Conservation (phyloP, 2,113 vertebrate species). For the Sclerurus mexicanus region DNA sequence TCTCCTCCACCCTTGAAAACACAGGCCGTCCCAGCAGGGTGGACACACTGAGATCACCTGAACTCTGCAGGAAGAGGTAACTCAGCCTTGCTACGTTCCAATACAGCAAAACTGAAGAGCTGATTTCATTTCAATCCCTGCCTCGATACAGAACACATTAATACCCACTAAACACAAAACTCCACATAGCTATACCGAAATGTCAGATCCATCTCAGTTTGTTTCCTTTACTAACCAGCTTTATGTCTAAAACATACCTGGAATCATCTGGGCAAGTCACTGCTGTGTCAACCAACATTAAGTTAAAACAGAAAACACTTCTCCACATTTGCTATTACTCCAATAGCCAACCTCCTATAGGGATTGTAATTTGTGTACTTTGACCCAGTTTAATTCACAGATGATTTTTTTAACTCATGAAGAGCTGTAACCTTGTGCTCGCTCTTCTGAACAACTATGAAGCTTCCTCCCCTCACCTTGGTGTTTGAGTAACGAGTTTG, state of each 20-base stretch:
- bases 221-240: not conserved
- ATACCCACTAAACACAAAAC: not conserved
- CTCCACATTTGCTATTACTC: not conserved
- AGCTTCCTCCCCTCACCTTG: rapidly evolving
- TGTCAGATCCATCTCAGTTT: not conserved
- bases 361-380: not conserved
- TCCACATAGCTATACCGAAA: not conserved
- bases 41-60: not conserved
- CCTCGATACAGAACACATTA: not conserved
- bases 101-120: not conserved
- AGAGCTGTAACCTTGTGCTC: not conserved
- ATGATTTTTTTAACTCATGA: not conserved
- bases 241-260: not conserved
- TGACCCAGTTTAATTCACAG: not conserved
- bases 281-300: not conserved
- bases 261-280: not conserved
- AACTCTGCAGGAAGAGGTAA: not conserved
- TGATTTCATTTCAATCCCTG: not conserved
- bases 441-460: not conserved
- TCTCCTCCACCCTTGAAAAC: not conserved
- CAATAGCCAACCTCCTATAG: not conserved
- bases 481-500: not conserved
- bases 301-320: not conserved
- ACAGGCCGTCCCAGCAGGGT: not conserved
- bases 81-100: not conserved